A percentile compares a stretch with the other conserved stretches of the same genome.
phyloP scores from a whole-genome alignment of 2,888 invertebrate species.

The Heteromurus nitidus region DNA sequence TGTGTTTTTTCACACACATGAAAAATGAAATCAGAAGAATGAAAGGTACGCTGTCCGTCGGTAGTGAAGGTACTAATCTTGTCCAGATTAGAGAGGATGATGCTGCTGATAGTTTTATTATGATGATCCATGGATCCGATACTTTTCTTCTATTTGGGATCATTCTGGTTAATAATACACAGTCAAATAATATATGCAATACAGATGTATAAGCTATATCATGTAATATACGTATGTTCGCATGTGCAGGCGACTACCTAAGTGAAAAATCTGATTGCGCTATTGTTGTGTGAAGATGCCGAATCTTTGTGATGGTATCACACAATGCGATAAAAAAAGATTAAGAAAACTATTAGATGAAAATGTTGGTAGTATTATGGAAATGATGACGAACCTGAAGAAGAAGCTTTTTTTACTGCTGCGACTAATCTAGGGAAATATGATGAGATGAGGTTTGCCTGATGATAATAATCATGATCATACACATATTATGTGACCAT shows the following conservation, averaged over 20 bases:
- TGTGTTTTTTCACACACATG: not conserved
- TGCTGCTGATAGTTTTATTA: conserved; percentile 53
- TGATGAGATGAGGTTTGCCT: not conserved
- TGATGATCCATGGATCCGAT: conserved; percentile 7
- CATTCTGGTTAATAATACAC: conserved; percentile 30
- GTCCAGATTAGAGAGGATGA: conserved; percentile 51
- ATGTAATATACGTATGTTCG: too few relatives aligned
- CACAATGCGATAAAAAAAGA: not conserved
- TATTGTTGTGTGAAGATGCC: conserved; percentile 4
- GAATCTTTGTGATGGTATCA: not conserved
- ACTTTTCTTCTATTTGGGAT: conserved; percentile 7
- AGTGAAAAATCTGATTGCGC: not conserved
- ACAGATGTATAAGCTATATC: too few relatives aligned
- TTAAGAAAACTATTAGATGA: not conserved
- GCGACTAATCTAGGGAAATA: too few relatives aligned
- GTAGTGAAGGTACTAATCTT: conserved; percentile 35
- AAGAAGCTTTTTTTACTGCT: too few relatives aligned
- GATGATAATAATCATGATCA: conserved; percentile 26
- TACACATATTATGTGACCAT: conserved; percentile 41
- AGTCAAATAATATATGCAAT: not conserved
- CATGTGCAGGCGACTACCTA: not conserved
- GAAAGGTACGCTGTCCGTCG: conserved; percentile 32
- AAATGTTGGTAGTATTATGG: not conserved
- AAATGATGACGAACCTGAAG: not conserved
- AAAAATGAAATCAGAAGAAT: not conserved